Evolutionary conservation across 2,113 vertebrate species (phyloP), one percentile per base, ranked within the genome.

Genomic region (Stigmatopora argus): DNA sequence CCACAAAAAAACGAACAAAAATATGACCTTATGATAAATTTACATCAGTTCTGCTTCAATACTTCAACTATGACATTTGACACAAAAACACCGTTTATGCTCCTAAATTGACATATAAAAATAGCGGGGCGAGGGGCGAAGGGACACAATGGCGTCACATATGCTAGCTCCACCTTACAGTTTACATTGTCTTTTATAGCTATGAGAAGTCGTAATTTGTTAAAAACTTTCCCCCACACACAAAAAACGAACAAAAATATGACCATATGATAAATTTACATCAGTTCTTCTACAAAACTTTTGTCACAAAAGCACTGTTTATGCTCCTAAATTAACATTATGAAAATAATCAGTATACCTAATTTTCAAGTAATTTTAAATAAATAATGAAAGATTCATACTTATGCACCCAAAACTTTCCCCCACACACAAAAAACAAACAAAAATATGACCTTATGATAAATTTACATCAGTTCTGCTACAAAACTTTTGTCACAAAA

Each of bases 111-210:
- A n/a, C n/a, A n/a, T n/a, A n/a, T n/a, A n/a, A n/a, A n/a, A n/a
- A n/a, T n/a, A n/a, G n/a, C 80, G 93, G 92, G 92, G 87, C 87
- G 86, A 85, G 88, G 21, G 64, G 90, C 89, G 78, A 76, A 61
- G 15, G n/a, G 14, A 56, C 26, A 23, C 23, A 12, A 15, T 38
- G 38, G n/a, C 13, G 38, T 19, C 44, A 45, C 21, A 10, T 7
- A 41, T 15, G 15, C 31, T 18, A 26, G 38, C 38, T 41, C 38
- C 6, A 41, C 6, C 38, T 92, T 81, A 93, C 87, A 85, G 92
- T 90, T 77, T 93, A 95, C 89, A 94, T 41, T 87, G 90, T 89
- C 93, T 90, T 90, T 89, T 92, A 13, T 13, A 21, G 21, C 23
- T 5, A 23, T 21, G n/a, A 55, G 21, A 21, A n/a, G 21, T 2